Conservation (phyloP, 2,888 invertebrate species). For the Drosophila formosana region DNA sequence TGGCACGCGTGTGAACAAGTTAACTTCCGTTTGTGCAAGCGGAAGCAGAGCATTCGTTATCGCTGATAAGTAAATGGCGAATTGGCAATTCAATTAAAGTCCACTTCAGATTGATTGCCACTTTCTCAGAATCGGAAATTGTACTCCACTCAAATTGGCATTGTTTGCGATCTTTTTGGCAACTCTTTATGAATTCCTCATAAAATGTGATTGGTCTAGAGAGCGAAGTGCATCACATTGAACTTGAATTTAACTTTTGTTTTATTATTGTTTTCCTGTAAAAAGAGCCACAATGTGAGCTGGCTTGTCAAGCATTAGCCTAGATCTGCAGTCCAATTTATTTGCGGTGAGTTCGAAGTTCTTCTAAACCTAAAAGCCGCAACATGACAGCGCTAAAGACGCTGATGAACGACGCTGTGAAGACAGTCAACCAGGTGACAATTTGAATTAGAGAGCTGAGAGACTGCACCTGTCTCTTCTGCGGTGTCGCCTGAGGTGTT, state of each 20-base stretch:
- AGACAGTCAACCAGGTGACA: not conserved
- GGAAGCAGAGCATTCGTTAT: slow-evolving; percentile 42
- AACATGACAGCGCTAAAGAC: not conserved
- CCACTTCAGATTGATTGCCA: slow-evolving; percentile 37
- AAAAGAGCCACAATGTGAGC: not conserved
- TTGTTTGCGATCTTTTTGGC: not conserved
- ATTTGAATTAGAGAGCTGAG: not conserved
- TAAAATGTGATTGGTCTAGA: not conserved
- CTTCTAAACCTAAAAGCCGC: not conserved
- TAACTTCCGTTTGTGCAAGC: slow-evolving; percentile 35
- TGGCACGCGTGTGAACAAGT: slow-evolving; percentile 49
- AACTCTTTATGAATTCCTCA: not conserved
- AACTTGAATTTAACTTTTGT: too few species aligned
- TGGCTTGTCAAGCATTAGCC: not conserved
- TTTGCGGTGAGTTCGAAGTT: not conserved
- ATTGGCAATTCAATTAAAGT: slow-evolving; percentile 44
- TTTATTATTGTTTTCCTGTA: too few species aligned
- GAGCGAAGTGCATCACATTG: too few species aligned
- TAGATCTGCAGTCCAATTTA: not conserved
- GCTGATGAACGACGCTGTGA: not conserved
- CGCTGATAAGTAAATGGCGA: slow-evolving; percentile 29
- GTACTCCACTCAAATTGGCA: slow-evolving; percentile 6
- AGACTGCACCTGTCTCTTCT: not conserved
- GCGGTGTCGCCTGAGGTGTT: not conserved
- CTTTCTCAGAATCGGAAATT: slow-evolving; percentile 24